Evolutionary conservation across 2,888 invertebrate genomes (phyloP), one percentile per base, ranked within the genome.

Genomic region (Girardia tigrina): DNA sequence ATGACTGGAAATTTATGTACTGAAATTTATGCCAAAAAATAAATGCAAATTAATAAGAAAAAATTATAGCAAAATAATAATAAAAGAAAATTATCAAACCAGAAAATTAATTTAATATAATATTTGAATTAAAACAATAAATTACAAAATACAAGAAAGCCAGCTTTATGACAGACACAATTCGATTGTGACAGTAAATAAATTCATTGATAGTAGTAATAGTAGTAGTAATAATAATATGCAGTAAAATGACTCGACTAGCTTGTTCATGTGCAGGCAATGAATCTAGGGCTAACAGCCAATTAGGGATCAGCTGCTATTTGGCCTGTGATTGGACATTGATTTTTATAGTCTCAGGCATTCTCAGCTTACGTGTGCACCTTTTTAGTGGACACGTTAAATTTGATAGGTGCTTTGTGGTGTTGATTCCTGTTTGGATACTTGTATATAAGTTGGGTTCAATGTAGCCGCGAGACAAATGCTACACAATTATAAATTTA

Each of bases 211-310:
- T 23, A 56, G 56, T 56, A 36, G 16, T 36, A 36, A 12, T 12
- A 12, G 36, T 36, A 36, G 36, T 36, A 56, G 36, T 36, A 56
- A n/a, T n/a, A n/a, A n/a, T n/a, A 56, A 56, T 56, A 56, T 56
- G 56, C 56, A 56, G 56, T 56, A 2, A 20, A 56, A 36, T 56
- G 56, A 56, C 56, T 56, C 56, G 56, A 56, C 56, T 56, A 56
- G 56, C 56, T 56, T 56, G 56, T 56, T 56, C 56, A 56, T 56
- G 56, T 56, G 56, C 56, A 56, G 56, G 56, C 56, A 56, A 56
- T 56, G 56, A 56, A 56, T 56, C 56, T 56, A 56, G 56, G 56
- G n/a, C 4, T 56, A 56, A 56, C 56, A 56, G 56, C 56, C 56
- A 56, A 56, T 56, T 56, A 56, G 56, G 56, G 56, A 56, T 56